A percentile compares a stretch with the other conserved stretches of the same genome.
These are phyloP conservation scores for Thymelicus lineola DNA, from an alignment of 2,888 invertebrate genomes.

Conservation along the genomic window DNA sequence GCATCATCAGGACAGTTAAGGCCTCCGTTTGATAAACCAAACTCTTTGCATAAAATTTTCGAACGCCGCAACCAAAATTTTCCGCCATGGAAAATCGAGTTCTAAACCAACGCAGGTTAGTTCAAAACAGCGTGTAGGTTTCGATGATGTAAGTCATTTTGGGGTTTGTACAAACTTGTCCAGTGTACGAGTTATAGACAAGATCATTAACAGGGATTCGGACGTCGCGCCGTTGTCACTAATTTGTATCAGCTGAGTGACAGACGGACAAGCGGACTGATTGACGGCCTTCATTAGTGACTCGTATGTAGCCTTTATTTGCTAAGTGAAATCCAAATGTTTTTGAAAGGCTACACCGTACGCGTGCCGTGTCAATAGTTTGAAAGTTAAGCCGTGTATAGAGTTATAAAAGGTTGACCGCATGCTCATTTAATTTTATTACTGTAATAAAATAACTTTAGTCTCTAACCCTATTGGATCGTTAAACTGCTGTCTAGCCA, in stretches of 20 bases:
- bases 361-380: slow-evolving; percentile 11
- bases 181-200: slow-evolving; percentile 50
- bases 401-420: neutral
- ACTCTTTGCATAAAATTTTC: neutral
- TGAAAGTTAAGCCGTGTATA: neutral
- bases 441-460: neutral
- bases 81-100: neutral
- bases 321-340: slow-evolving; percentile 41
- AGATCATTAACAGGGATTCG: slow-evolving; percentile 66
- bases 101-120: slow-evolving; percentile 1
- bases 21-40: slow-evolving; percentile 7
- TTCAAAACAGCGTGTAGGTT: slow-evolving; percentile 1
- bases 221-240: slow-evolving; percentile 62
- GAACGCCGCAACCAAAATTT: slow-evolving; percentile 9
- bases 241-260: slow-evolving; percentile 67
- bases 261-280: slow-evolving; percentile 70
- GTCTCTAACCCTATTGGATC: neutral
- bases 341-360: slow-evolving; percentile 17
- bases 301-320: slow-evolving; percentile 44
- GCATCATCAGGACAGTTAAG: slow-evolving; percentile 21
- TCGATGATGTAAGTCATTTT: slow-evolving; percentile 12
- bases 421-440: neutral
- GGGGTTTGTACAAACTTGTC: slow-evolving; percentile 22
- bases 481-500: slow-evolving; percentile 6
- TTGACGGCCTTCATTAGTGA: slow-evolving; percentile 77